phyloP scores from a whole-genome alignment of 2,888 invertebrate species.

The Megastigmus dorsalis region DNA sequence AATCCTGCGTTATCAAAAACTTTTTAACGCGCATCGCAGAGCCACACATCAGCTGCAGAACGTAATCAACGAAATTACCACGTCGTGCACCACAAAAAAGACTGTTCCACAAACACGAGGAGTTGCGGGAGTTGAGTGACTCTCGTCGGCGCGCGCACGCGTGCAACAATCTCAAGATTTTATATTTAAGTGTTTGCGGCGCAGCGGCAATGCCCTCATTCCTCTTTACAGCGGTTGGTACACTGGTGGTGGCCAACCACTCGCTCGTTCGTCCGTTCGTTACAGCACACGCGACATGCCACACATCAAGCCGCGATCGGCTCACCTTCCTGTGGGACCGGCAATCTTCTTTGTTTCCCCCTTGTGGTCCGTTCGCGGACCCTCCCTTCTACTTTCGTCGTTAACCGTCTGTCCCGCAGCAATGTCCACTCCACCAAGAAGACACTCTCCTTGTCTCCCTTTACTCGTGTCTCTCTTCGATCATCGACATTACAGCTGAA shows the following conservation, averaged over 20 bases:
- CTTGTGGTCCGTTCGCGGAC: neutral
- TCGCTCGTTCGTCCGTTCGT: slow-evolving; percentile 58
- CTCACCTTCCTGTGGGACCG: slow-evolving; percentile 53
- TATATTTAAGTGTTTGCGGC: slow-evolving; percentile 65
- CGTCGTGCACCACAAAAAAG: neutral
- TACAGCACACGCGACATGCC: slow-evolving; percentile 52
- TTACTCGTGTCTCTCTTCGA: neutral
- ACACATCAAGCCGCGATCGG: slow-evolving; percentile 51
- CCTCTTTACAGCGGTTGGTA: slow-evolving; percentile 19
- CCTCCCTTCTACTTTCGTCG: slow-evolving; percentile 24
- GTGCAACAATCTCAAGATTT: slow-evolving; percentile 48
- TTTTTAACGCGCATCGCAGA: too few species aligned
- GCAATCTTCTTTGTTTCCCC: slow-evolving; percentile 27
- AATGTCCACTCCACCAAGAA: neutral
- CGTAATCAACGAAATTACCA: neutral
- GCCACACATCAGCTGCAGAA: too few species aligned
- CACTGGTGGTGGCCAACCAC: too few species aligned
- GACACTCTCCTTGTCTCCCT: neutral
- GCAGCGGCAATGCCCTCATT: slow-evolving; percentile 32
- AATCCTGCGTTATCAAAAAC: too few species aligned
- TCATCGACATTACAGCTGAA: slow-evolving; percentile 8
- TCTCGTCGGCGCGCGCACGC: slow-evolving; percentile 31
- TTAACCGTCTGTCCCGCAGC: neutral
- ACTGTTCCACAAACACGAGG: too few species aligned
- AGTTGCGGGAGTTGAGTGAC: too few species aligned